These are phyloP conservation scores for Neotragus pygmaeus DNA, from an alignment of 2,113 vertebrate genomes.

Conservation along the genomic window DNA sequence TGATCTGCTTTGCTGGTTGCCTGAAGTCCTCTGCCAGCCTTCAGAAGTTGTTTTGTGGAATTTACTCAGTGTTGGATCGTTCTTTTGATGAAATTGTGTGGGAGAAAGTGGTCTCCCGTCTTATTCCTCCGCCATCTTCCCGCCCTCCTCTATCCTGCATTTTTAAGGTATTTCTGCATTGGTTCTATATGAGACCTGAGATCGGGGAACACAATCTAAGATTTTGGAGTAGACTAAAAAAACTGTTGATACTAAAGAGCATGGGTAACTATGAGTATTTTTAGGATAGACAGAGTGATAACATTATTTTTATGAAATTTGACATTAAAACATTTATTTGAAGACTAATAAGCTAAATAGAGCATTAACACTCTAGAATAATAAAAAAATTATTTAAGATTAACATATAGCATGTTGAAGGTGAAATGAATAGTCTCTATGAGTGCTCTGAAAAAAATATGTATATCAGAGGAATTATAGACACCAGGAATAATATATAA, in stretches of 20 bases:
- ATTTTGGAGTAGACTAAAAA: neutral
- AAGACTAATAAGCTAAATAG: neutral
- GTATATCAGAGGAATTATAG: neutral
- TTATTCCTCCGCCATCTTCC: no score
- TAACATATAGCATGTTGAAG: neutral
- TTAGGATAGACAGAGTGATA: neutral
- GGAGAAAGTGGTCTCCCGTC: no score
- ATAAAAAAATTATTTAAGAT: neutral
- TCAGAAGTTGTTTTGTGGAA: no score
- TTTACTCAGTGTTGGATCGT: no score
- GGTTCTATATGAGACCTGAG: neutral
- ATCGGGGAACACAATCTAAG: neutral
- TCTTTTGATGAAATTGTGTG: no score
- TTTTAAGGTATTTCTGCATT: neutral
- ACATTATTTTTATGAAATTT: conserved; percentile 22
- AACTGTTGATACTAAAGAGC: neutral
- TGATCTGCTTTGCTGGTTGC: no score
- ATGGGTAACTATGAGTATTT: neutral
- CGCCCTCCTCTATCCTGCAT: no score
- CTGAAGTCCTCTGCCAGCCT: no score
- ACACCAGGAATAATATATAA: neutral
- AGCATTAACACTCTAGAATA: neutral
- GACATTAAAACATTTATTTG: conserved; percentile 5
- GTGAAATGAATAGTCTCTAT: neutral
- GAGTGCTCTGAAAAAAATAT: neutral